Evolutionary conservation across 1,140 invertebrate genomes (phyloP), one percentile per base, ranked within the genome.

Genomic region (Ostrea denselamellosa): DNA sequence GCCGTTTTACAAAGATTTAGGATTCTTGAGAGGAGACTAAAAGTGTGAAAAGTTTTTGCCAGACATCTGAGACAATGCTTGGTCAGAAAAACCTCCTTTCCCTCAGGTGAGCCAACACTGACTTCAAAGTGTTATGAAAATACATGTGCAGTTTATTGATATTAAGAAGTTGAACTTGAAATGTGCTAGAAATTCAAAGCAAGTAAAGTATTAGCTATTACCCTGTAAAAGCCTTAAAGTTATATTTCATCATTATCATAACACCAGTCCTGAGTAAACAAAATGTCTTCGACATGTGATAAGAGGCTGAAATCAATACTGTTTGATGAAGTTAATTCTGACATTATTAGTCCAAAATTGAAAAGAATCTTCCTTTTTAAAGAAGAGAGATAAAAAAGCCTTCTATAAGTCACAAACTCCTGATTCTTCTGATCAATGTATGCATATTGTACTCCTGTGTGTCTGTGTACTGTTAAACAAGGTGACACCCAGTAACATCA

Each of bases 281-380:
- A 34, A 34, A 44, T 44, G 68, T 28, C 68, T 77, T 77, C 28
- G 28, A 25, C 68, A 77, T 22, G 68, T 77, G 68, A 77, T 77
- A 77, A 77, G 68, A 28, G 12, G 68, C 68, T 77, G 68, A 77
- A 22, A 77, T 77, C 68, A 77, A 77, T 77, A 77, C 68, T 25
- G 25, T 77, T 77, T 77, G 68, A 77, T 77, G 68, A 77, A 77
- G 68, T 77, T 77, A 77, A 77, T 77, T 77, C 25, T 77, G 68
- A 77, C 28, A 77, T 12, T 77, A 77, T 25, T 25, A 34, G 28
- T 34, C 10, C 68, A 34, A 77, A 77, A 77, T 25, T 77, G 68
- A 77, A 34, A 77, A 77, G 25, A 77, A 77, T 77, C 68, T 28
- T 22, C 28, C 68, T 8, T 25, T 12, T 62, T 19, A 62, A 77